Conservation (phyloP, 2,888 invertebrate genomes). For the Drosophila mercatorum region DNA sequence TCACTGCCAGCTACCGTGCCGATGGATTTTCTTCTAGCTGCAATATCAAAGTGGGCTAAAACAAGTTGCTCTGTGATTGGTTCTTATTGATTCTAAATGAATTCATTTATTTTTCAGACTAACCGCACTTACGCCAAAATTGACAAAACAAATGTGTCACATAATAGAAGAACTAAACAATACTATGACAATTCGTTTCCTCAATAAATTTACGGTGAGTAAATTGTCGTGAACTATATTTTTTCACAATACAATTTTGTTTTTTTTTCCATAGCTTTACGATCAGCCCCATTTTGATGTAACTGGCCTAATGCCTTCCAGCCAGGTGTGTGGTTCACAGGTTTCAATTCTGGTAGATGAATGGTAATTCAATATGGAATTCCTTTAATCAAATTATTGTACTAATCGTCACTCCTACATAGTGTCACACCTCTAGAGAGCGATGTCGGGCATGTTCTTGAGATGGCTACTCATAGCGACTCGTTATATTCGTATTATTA, state of each 20-base stretch:
- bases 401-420: background rate
- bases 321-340: conserved; percentile 77
- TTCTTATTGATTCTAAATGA: background rate
- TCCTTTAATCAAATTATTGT: conserved; percentile 5
- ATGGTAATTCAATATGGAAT: conserved; percentile 63
- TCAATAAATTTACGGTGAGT: conserved; percentile 79
- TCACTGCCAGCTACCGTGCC: conserved; percentile 95
- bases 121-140: conserved; percentile 80
- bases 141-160: conserved; percentile 85
- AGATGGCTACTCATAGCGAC: conserved; percentile 93
- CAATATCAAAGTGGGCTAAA: conserved; percentile 85
- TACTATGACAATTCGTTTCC: conserved; percentile 78
- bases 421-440: conserved; percentile 82
- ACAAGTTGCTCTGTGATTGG: background rate
- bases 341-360: conserved; percentile 83
- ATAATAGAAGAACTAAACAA: conserved; percentile 86
- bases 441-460: conserved; percentile 88
- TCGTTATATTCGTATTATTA: conserved; percentile 95
- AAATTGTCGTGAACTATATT: background rate
- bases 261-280: conserved; percentile 55
- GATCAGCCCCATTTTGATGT: conserved; percentile 83
- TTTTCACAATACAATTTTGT: background rate
- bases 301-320: conserved; percentile 81
- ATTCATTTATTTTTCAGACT: background rate
- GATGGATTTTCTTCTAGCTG: conserved; percentile 93